Base-by-base conservation (phyloP, 2,888 invertebrate genomes). In the Tetanocera ferruginea region DNA sequence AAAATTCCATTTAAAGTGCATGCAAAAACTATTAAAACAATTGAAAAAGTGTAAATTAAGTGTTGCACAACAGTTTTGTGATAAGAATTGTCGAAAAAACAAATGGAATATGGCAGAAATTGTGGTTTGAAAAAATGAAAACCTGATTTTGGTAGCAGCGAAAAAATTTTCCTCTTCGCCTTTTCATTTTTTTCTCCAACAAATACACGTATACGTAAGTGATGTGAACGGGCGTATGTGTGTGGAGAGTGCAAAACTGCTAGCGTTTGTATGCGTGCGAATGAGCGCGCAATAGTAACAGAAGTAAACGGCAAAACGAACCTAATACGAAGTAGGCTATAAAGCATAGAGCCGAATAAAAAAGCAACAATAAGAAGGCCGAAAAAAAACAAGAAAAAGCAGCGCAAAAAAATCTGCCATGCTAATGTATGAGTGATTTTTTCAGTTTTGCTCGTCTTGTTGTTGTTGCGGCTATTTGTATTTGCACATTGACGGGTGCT, bases 91-190 rank as follows among this genome's bases (percentile, higher is more conserved):
- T 66, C 79, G 78, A 31, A 34, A 66, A 78, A 80, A 76, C 67
- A 31, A n/a, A 14, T 19, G 49, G 11, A 57, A 62, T 81, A 79
- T 78, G 75, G 70, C 19, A 57, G 19, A 78, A 86, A 83, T 81
- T 80, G 78, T 76, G 74, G 81, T 83, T 81, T 83, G 76, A 83
- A 81, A 83, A 79, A 82, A 76, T 79, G 81, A 80, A 86, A 86
- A 87, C 86, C 87, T 83, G 86, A 86, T 84, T 85, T 82, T 78
- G 76, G 23, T 78, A 69, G 80, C 72, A 77, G 81, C 78, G 79
- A 83, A 84, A 83, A 85, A 84, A 80, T 85, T 84, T 86, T 85
- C 66, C 49, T 83, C 82, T 84, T 83, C 85, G 80, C 82, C 81
- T 80, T 83, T 57, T 83, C 83, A 84, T 81, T 81, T 66, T 75